Base-by-base conservation (phyloP, 2,797 vertebrate genomes). In the Nannoperca australis region DNA sequence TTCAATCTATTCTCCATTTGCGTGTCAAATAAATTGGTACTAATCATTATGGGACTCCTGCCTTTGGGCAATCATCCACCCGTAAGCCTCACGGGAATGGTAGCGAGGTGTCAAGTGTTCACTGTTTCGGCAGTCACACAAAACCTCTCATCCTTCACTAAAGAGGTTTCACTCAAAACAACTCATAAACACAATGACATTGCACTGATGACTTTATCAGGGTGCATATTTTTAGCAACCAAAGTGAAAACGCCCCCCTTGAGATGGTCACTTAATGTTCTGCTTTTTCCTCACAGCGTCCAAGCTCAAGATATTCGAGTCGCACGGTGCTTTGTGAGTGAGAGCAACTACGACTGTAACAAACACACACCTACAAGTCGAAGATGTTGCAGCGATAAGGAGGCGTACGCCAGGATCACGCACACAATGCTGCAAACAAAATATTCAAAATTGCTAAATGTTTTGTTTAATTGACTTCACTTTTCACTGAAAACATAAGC, bases 181-280 rank as follows among this genome's bases (percentile, higher is more conserved):
- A 66, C 32, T 38, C 24, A 69, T 50, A 34, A 64, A 75, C 49
- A 70, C 42, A 70, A 61, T 32, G 51, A 73, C 73, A 70, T 22
- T 72, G 40, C 36, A 32, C 72, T 49, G 53, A 69, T 22, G 53
- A 68, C 70, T 63, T 70, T 24, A 49, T 53, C 22, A 62, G 30
- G 36, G 34, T 76, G 45, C 14, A 49, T 83, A 85, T 84, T 83
- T 90, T 83, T 70, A 76, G 78, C 61, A 70, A n/a, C 32, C 3
- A 70, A 75, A 74, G 45, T 78, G 50, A 80, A 38, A 69, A 81
- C 15, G 5, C 17, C 30, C 45, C 71, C 66, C 76, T 62, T 27
- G 60, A 73, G 79, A 79, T 32, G 8, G 22, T 47, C 47, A 66
- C 60, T 73, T 76, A 66, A 79, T 73, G 72, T 68, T 79, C 80